Conservation (phyloP, 2,888 invertebrate species). For the Drosophila fulvimacula region DNA sequence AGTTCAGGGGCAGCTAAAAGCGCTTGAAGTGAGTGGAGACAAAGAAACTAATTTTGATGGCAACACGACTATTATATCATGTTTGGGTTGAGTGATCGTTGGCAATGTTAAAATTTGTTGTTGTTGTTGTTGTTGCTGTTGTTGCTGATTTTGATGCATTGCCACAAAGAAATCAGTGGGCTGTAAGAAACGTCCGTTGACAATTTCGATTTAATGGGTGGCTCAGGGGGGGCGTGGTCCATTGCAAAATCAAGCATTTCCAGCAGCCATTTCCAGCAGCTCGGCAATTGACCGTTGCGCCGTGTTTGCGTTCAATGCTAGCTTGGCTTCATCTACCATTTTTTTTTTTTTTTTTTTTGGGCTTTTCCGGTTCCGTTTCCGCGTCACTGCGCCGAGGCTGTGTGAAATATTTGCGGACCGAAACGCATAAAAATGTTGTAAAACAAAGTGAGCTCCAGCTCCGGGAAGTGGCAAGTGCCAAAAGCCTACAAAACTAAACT, state of each 20-base stretch:
- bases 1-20: slow-evolving; percentile 1
- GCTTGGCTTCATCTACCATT: background rate
- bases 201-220: slow-evolving; percentile 26
- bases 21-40: background rate
- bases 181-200: slow-evolving; percentile 52
- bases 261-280: slow-evolving; percentile 10
- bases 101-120: slow-evolving; percentile 3
- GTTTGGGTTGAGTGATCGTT: slow-evolving; percentile 13
- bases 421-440: slow-evolving; percentile 63
- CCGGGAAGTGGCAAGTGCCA: slow-evolving; percentile 8
- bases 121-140: slow-evolving; percentile 14
- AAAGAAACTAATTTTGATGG: background rate
- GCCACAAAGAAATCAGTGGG: slow-evolving; percentile 64
- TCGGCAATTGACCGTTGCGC: slow-evolving; percentile 13
- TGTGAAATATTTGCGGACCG: slow-evolving; percentile 54
- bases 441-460: slow-evolving; percentile 47
- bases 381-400: slow-evolving; percentile 53
- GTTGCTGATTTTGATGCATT: slow-evolving; percentile 64
- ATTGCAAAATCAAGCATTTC: slow-evolving; percentile 27
- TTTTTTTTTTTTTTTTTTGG: background rate
- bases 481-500: slow-evolving; percentile 26
- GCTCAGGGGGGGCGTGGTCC: background rate
- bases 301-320: background rate
- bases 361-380: slow-evolving; percentile 57
- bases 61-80: slow-evolving; percentile 22